A percentile compares a stretch with the other conserved stretches of the same genome.
phyloP scores from a whole-genome alignment of 2,113 vertebrate genomes.

The Caranx melampygus region DNA sequence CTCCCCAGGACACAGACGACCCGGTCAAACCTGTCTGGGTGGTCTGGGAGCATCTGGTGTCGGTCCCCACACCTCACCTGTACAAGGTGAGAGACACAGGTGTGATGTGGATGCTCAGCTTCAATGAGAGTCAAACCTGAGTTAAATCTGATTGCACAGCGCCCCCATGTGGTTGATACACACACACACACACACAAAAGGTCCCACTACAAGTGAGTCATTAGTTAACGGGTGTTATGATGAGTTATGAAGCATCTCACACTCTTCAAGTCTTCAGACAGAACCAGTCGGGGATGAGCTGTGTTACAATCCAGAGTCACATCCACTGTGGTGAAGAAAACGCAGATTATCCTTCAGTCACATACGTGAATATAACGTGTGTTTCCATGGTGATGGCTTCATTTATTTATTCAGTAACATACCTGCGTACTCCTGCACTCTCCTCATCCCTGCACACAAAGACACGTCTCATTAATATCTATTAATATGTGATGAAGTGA shows the following conservation, averaged over 20 bases:
- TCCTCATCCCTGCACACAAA: slow-evolving; percentile 68
- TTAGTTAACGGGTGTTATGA: neutral
- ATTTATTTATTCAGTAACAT: neutral
- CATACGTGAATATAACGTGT: neutral
- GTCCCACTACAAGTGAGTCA: neutral
- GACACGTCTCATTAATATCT: neutral
- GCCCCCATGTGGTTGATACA: too few relatives aligned
- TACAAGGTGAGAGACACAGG: neutral
- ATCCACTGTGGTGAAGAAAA: slow-evolving; percentile 65
- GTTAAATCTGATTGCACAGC: too few relatives aligned
- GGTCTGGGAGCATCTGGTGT: slow-evolving; percentile 67
- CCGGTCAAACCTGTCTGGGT: slow-evolving; percentile 75
- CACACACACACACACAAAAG: too few relatives aligned
- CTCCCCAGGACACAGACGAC: slow-evolving; percentile 80
- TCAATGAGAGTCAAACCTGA: too few relatives aligned
- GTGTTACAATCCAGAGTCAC: slow-evolving; percentile 77
- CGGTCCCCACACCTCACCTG: slow-evolving; percentile 74
- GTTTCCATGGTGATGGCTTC: neutral
- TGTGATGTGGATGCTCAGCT: too few relatives aligned
- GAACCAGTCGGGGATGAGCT: slow-evolving; percentile 78
- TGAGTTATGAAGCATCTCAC: slow-evolving; percentile 54
- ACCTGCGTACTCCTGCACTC: slow-evolving; percentile 80
- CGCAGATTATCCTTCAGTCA: neutral
- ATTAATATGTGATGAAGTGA: too few relatives aligned
- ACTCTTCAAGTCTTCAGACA: slow-evolving; percentile 79